Conservation (phyloP, 1,140 invertebrate species). For the Bacillus rossius region DNA sequence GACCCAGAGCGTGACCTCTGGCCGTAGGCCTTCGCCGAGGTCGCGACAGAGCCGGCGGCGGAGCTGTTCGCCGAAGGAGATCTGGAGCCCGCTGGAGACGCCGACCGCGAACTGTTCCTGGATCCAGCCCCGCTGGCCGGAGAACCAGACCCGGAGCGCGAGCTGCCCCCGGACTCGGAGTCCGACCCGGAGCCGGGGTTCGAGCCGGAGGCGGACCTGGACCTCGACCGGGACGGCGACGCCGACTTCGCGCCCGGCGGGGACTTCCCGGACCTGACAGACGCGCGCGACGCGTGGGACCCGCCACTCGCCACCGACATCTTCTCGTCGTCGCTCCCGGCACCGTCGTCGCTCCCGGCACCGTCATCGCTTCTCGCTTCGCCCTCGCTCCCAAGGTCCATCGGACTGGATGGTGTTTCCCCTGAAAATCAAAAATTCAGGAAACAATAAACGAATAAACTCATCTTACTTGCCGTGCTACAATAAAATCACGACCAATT, state of each 20-base stretch:
- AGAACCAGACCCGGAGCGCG: not conserved
- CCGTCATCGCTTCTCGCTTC: too few species aligned
- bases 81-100: not conserved
- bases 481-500: too few species aligned
- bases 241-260: not conserved
- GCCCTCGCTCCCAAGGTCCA: too few species aligned
- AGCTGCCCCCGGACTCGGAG: not conserved
- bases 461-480: too few species aligned
- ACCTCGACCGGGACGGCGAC: not conserved
- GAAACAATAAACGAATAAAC: too few species aligned
- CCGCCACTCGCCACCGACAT: not conserved
- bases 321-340: not conserved
- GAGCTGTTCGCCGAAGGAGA: constrained; percentile 33
- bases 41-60: constrained; percentile 31
- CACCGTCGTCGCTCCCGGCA: not conserved
- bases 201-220: not conserved
- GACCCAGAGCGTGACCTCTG: constrained; percentile 1
- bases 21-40: not conserved
- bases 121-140: not conserved
- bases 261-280: not conserved
- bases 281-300: not conserved
- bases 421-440: too few species aligned
- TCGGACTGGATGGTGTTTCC: too few species aligned
- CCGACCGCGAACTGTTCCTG: not conserved
- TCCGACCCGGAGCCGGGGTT: not conserved